Evolutionary conservation across 2,113 vertebrate species (phyloP), one percentile per base, ranked within the genome.

Genomic region (Chunga burmeisteri): DNA sequence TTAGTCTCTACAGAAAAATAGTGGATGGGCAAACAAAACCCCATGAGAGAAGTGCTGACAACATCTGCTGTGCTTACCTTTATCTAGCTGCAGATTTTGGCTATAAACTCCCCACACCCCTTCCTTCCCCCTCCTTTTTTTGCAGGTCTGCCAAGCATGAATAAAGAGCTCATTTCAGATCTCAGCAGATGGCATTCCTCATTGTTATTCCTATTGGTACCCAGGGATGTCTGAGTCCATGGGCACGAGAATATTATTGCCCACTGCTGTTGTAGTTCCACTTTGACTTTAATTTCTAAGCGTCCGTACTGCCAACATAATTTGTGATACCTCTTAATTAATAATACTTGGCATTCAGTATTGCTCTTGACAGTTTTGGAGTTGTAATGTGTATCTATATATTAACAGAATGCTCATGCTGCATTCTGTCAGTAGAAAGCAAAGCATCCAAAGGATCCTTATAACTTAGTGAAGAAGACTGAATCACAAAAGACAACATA

Each of bases 41-140:
- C 67, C 38, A 27, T 18, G 83, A 81, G 63, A 20, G 66, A 94
- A 78, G 32, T 34, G 22, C 44, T 73, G 67, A 88, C 53, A 94
- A 61, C 91, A 94, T 93, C 86, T 95, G 86, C 71, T 86, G 23
- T 90, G 36, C 52, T 92, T 91, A 82, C 56, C 80, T 94, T 94
- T 74, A 91, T 58, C 73, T 90, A 84, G 71, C 81, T 83, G 61
- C 49, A 85, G 42, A 86, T 92, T 95, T 83, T 94, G 86, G 77
- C 79, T 82, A 59, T 18, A 84, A 79, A 49, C 3, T 71, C 66
- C 56, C 13, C 47, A 61, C 10, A 82, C 2, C 18, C 52, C 19
- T 84, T 94, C 49, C 38, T 81, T 87, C 11, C 16, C 34, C 44
- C 38, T 62, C 56, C 25, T 59, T 56, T 73, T 88, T 87, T 74